Evolutionary conservation across 2,888 invertebrate genomes (phyloP), one percentile per base, ranked within the genome.

Genomic region (Ceraclea dissimilis): DNA sequence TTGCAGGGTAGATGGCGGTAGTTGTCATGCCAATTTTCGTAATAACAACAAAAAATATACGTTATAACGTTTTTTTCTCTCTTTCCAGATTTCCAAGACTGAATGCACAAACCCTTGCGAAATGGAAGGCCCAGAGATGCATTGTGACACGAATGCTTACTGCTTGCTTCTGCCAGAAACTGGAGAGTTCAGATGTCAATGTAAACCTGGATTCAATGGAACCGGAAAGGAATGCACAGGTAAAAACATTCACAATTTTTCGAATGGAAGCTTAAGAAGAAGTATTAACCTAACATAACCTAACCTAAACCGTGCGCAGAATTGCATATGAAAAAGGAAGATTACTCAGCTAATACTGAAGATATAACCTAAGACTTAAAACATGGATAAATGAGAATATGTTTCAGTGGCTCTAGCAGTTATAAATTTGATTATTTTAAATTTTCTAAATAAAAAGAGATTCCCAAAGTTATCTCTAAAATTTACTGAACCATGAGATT

Each of bases 91-190:
- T 19, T 86, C 85, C 63, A 85, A 85, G 69, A 75, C 83, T 1
- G 92, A 93, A 64, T 95, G 94, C 69, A 90, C 88, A 51, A 93
- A 94, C 70, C 94, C 94, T 0, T 94, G 94, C 67, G 90, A 93
- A 67, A 89, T 88, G 71, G 81, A 79, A 64, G 89, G 88, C 39
- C 81, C 85, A 1, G 86, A 90, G 65, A 88, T 89, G 76, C 86
- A 90, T 64, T 95, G 95, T 66, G 90, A 93, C 70, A 74, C 81
- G 1, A 92, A 94, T 69, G 93, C 94, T 0, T 87, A 90, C 68
- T 95, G 94, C 67, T 79, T 93, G 5, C 78, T 92, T 60, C 84
- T 89, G 52, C 84, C 85, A 0, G 92, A 92, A 69, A 89, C 86
- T 10, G 86, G 85, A 63, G 88, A 90, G 66, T 92, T 91, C 76